Evolutionary conservation across 2,888 invertebrate species (phyloP).

Genomic region (Monochamus alternatus): DNA sequence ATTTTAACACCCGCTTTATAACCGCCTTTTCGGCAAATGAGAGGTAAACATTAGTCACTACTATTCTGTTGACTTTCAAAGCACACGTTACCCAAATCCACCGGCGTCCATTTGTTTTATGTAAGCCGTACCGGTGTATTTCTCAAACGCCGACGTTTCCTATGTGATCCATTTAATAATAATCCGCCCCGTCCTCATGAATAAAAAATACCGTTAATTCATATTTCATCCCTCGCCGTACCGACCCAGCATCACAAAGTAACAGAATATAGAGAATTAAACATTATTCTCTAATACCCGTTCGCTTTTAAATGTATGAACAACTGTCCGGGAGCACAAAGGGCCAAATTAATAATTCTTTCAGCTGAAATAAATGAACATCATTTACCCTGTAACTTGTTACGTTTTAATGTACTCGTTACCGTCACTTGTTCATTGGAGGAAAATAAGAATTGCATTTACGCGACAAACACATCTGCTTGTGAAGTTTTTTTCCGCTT

Average conservation of each 20-base stretch:
- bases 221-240: conserved; percentile 4
- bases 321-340: conserved; percentile 24
- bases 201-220: conserved; percentile 16
- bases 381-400: not conserved
- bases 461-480: no score
- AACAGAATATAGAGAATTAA: conserved; percentile 21
- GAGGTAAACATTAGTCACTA: no score
- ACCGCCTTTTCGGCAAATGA: no score
- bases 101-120: not conserved
- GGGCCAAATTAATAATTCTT: conserved; percentile 30
- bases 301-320: conserved; percentile 24
- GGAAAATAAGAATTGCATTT: not conserved
- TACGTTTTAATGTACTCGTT: conserved; percentile 6
- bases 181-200: not conserved
- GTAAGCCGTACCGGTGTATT: not conserved
- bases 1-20: no score
- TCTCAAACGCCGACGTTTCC: not conserved
- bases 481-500: no score
- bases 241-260: conserved; percentile 11
- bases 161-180: conserved; percentile 3
- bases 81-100: no score
- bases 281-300: conserved; percentile 5
- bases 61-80: no score
- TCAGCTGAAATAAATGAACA: conserved; percentile 14
- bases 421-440: not conserved